Evolutionary conservation across 1,140 invertebrate species (phyloP).

Genomic region (Elymnias hypermnestra): DNA sequence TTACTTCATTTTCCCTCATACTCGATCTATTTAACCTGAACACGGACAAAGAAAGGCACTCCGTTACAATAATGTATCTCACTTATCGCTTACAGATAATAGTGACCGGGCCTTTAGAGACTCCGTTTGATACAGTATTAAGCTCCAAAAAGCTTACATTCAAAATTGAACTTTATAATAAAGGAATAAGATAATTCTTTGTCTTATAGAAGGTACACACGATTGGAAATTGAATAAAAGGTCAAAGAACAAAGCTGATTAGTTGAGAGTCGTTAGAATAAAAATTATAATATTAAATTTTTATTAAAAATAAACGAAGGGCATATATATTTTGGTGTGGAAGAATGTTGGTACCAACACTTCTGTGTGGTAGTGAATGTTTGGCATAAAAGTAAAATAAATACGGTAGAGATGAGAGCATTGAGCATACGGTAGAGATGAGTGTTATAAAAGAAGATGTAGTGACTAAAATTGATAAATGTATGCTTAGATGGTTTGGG

Average conservation of each 20-base stretch:
- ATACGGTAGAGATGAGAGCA: too few species aligned
- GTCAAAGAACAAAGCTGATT: constrained; percentile 61
- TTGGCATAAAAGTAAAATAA: too few species aligned
- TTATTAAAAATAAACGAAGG: too few species aligned
- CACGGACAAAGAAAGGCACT: constrained; percentile 49
- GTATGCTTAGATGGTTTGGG: too few species aligned
- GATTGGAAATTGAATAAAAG: constrained; percentile 26
- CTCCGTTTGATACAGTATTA: constrained; percentile 28
- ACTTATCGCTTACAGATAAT: constrained; percentile 51
- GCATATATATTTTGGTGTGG: too few species aligned
- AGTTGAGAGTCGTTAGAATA: constrained; percentile 24
- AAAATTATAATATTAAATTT: neutral
- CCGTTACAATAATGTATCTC: constrained; percentile 56
- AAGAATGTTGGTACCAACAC: too few species aligned
- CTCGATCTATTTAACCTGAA: constrained; percentile 10
- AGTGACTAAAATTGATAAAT: too few species aligned
- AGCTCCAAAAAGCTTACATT: constrained; percentile 9
- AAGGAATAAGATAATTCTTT: neutral
- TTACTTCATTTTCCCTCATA: neutral
- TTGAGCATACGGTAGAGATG: too few species aligned
- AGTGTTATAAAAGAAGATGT: too few species aligned
- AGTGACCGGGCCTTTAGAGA: constrained; percentile 29
- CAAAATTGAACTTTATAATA: constrained; percentile 23
- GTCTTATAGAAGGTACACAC: neutral
- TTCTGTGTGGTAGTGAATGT: too few species aligned